Percentiles rank a stretch among this genome's conserved stretches.
Conservation (phyloP, 2,888 invertebrate species). For the Tridacna gigas region DNA sequence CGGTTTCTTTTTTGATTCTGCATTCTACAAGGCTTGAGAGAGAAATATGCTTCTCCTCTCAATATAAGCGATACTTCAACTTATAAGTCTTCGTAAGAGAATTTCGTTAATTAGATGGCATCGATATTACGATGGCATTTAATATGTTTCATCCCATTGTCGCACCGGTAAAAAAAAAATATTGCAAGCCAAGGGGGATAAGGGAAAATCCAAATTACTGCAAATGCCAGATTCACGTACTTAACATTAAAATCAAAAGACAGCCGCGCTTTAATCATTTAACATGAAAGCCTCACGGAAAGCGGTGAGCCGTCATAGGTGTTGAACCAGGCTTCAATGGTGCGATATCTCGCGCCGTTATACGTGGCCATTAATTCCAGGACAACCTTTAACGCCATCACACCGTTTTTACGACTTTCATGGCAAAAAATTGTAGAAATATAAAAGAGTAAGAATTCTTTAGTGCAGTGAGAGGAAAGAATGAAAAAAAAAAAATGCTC, state of each 20-base stretch:
- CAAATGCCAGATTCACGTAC: constrained; percentile 10
- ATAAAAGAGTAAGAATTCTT: too few species aligned
- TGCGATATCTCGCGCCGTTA: background rate
- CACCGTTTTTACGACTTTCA: background rate
- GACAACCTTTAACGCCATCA: background rate
- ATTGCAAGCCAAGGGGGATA: background rate
- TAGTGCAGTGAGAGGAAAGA: too few species aligned
- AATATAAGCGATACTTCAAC: too few species aligned
- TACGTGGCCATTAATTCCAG: background rate
- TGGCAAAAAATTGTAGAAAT: too few species aligned
- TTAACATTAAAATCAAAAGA: constrained; percentile 37
- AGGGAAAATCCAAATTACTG: background rate
- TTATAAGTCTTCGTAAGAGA: too few species aligned
- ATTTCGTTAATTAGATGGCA: too few species aligned
- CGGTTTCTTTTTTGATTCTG: too few species aligned
- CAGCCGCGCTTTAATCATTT: constrained; percentile 20
- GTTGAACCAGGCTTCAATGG: constrained; percentile 12
- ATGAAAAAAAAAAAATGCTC: too few species aligned
- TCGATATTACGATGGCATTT: too few species aligned
- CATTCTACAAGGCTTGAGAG: too few species aligned
- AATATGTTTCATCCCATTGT: too few species aligned
- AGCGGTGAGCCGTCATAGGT: constrained; percentile 12
- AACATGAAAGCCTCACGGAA: constrained; percentile 45
- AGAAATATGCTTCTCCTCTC: too few species aligned
- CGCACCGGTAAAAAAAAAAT: background rate